Conservation (phyloP, 2,113 vertebrate species). For the Calidris pygmaea region DNA sequence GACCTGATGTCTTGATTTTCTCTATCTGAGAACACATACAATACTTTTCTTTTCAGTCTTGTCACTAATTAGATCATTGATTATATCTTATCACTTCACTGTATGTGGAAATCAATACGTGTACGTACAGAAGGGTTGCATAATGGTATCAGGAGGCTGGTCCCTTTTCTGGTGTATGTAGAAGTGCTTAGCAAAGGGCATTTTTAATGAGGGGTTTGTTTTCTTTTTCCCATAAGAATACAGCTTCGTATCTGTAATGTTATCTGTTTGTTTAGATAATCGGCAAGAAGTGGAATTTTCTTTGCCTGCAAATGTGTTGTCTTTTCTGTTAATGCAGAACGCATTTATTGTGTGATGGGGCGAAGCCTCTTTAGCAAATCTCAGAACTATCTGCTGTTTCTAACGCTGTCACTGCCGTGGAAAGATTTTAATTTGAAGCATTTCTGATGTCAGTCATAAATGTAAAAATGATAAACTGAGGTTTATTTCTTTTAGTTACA, state of each 20-base stretch:
- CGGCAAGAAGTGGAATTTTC: constrained; percentile 13
- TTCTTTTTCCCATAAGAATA: constrained; percentile 55
- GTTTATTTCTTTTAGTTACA: not conserved
- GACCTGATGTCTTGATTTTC: not conserved
- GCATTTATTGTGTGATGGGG: not conserved
- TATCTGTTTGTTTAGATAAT: constrained; percentile 55
- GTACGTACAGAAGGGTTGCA: not conserved
- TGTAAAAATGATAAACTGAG: not conserved
- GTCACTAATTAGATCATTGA: not conserved
- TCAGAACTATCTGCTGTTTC: not conserved
- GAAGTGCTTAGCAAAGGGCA: constrained; percentile 28
- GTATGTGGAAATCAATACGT: not conserved
- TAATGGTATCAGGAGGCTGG: not conserved
- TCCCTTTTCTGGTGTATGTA: not conserved
- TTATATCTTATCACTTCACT: not conserved
- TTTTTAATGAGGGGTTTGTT: constrained; percentile 59
- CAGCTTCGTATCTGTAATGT: not conserved
- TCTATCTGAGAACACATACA: not conserved
- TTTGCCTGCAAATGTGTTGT: constrained; percentile 1
- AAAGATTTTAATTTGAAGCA: not conserved
- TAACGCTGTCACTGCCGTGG: not conserved
- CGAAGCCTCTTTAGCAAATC: not conserved
- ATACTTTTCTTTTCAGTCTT: not conserved
- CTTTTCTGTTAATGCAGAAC: not conserved
- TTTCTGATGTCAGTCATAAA: not conserved